A percentile compares a stretch with the other conserved stretches of the same genome.
Conservation (phyloP, 53 echinoderm and acorn worm genomes). For the Holothuria leucospilota region DNA sequence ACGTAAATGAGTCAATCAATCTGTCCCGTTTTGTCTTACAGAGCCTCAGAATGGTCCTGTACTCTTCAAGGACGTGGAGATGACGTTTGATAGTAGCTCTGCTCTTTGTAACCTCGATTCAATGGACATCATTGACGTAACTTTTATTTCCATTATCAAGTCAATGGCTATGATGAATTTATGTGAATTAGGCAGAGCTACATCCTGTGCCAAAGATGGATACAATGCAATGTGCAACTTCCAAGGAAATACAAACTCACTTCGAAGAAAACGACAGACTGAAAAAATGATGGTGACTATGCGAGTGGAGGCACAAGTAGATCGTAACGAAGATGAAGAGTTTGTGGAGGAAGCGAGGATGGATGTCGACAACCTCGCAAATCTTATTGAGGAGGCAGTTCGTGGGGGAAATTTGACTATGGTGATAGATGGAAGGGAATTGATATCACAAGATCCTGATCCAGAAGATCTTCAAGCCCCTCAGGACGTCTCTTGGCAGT, state of each 20-base stretch:
- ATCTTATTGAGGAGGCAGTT: constrained; percentile 8
- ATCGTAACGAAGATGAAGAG: not conserved
- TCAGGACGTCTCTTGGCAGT: not conserved
- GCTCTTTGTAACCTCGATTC: not conserved
- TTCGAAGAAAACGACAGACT: constrained; percentile 2
- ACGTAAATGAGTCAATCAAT: no score
- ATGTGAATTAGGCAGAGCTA: constrained; percentile 8
- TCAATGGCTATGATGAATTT: not conserved
- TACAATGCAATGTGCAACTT: constrained; percentile 1
- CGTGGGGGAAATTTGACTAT: constrained; percentile 17
- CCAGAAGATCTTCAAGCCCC: not conserved
- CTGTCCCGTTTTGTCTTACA: not conserved
- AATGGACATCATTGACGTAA: constrained; percentile 7
- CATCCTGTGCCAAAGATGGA: not conserved
- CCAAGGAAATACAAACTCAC: not conserved
- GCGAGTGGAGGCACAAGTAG: constrained; percentile 26
- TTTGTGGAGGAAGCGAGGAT: not conserved
- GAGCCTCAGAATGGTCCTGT: constrained; percentile 27
- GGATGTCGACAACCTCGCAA: constrained; percentile 13
- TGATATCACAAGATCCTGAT: not conserved
- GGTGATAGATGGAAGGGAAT: not conserved
- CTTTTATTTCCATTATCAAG: constrained; percentile 10
- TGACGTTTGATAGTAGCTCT: not conserved
- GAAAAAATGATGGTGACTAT: constrained; percentile 10
- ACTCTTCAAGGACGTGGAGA: constrained; percentile 7